phyloP scores from a whole-genome alignment of 2,797 vertebrate species.

The Xenopus petersii region DNA sequence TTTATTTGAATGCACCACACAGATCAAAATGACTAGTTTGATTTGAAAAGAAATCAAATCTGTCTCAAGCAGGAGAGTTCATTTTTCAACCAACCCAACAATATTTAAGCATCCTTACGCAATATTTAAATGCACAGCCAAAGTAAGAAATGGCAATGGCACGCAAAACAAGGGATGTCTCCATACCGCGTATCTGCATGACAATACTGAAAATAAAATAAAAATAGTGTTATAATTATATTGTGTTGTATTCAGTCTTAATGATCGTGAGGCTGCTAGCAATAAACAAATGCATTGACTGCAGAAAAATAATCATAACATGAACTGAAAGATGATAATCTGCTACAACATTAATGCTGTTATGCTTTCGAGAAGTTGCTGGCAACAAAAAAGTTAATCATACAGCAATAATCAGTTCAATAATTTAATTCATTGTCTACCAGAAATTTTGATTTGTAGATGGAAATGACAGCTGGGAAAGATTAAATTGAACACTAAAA shows the following conservation, averaged over 20 bases:
- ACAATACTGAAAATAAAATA: too few relatives aligned
- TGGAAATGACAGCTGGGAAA: conserved; percentile 38
- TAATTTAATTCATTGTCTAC: conserved; percentile 22
- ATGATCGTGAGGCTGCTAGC: too few relatives aligned
- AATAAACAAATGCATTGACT: too few relatives aligned
- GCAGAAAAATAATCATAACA: too few relatives aligned
- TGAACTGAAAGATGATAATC: too few relatives aligned
- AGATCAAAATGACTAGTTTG: conserved; percentile 18
- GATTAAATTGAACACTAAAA: conserved; percentile 39
- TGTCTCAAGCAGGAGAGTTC: not conserved
- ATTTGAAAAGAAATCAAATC: conserved; percentile 33
- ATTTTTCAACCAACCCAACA: conserved; percentile 5
- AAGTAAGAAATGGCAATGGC: too few relatives aligned
- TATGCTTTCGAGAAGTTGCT: not conserved
- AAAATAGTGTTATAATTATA: too few relatives aligned
- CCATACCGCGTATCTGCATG: too few relatives aligned
- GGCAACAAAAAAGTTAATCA: not conserved
- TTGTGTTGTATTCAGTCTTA: too few relatives aligned
- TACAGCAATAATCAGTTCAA: not conserved
- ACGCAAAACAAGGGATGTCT: too few relatives aligned
- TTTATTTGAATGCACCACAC: conserved; percentile 21
- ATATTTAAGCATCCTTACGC: not conserved
- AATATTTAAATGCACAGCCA: not conserved
- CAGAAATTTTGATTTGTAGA: conserved; percentile 33
- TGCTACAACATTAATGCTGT: not conserved